These are phyloP conservation scores for Chondrosia reniformis DNA, from an alignment of 37 sponge, comb jelly and placozoan genomes.

Conservation along the genomic window DNA sequence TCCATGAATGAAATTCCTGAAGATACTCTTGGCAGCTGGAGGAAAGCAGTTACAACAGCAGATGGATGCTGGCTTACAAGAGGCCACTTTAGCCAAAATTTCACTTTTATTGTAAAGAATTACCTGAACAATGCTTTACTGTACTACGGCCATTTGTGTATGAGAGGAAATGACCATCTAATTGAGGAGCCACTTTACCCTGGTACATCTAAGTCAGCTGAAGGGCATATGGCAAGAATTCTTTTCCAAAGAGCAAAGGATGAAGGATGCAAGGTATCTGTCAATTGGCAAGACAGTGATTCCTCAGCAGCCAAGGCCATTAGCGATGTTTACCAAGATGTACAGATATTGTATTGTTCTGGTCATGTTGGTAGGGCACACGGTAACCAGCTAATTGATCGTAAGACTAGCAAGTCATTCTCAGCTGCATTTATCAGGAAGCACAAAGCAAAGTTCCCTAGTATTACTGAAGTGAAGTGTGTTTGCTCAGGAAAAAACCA, in stretches of 20 bases:
- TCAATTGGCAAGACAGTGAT: too few species aligned
- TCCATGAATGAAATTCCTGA: slow-evolving; percentile 2
- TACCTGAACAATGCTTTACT: slow-evolving; percentile 23
- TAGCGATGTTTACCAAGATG: background rate
- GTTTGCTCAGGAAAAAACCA: slow-evolving; percentile 16
- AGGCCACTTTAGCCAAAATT: slow-evolving; percentile 21
- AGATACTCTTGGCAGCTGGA: background rate
- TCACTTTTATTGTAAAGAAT: slow-evolving; percentile 17
- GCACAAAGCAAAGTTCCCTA: slow-evolving; percentile 1
- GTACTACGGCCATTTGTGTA: slow-evolving; percentile 24
- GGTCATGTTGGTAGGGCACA: slow-evolving; percentile 39
- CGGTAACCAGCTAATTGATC: background rate
- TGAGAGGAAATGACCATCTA: slow-evolving; percentile 7
- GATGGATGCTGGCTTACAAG: slow-evolving; percentile 32
- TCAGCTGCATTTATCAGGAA: too few species aligned
- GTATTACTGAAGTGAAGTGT: background rate
- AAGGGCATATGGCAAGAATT: background rate
- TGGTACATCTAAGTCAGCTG: slow-evolving; percentile 31
- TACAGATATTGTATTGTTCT: slow-evolving; percentile 26
- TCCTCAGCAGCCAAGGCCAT: background rate
- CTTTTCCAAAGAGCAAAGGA: background rate
- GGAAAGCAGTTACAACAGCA: slow-evolving; percentile 17
- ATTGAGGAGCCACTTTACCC: slow-evolving; percentile 5
- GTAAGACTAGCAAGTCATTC: too few species aligned
- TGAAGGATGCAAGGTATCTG: slow-evolving; percentile 17